phyloP scores from a whole-genome alignment of 1,140 invertebrate genomes.

The Lucilia cuprina region DNA sequence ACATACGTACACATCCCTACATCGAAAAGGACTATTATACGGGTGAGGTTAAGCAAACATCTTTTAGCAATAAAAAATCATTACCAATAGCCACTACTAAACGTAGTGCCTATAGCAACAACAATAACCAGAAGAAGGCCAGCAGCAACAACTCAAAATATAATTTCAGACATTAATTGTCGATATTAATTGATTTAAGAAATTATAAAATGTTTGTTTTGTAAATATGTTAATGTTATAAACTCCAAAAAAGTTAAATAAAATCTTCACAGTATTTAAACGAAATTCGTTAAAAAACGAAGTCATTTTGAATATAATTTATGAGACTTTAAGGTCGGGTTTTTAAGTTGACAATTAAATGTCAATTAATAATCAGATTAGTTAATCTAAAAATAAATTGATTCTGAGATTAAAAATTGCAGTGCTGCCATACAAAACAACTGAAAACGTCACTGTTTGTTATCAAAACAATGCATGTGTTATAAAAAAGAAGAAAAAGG shows the following conservation, averaged over 20 bases:
- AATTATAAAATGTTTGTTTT: not conserved
- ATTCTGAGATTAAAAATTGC: no score
- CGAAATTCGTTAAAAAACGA: no score
- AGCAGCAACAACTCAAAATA: not conserved
- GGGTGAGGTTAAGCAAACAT: slow-evolving; percentile 49
- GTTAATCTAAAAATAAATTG: no score
- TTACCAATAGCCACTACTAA: not conserved
- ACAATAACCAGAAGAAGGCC: not conserved
- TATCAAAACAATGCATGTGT: no score
- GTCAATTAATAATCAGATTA: no score
- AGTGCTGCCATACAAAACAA: no score
- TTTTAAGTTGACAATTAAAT: no score
- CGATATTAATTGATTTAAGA: not conserved
- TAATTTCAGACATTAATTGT: slow-evolving; percentile 8
- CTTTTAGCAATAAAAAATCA: slow-evolving; percentile 18
- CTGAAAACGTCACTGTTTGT: no score
- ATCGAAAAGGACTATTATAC: slow-evolving; percentile 45
- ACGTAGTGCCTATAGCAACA: not conserved
- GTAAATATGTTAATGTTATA: not conserved
- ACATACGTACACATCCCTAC: slow-evolving; percentile 63
- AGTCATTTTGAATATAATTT: no score
- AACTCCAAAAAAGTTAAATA: not conserved
- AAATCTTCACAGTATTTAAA: no score
- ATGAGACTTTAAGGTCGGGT: no score
- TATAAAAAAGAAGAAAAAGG: no score